Conservation (phyloP, 2,113 vertebrate species). For the Phaetusa simplex region DNA sequence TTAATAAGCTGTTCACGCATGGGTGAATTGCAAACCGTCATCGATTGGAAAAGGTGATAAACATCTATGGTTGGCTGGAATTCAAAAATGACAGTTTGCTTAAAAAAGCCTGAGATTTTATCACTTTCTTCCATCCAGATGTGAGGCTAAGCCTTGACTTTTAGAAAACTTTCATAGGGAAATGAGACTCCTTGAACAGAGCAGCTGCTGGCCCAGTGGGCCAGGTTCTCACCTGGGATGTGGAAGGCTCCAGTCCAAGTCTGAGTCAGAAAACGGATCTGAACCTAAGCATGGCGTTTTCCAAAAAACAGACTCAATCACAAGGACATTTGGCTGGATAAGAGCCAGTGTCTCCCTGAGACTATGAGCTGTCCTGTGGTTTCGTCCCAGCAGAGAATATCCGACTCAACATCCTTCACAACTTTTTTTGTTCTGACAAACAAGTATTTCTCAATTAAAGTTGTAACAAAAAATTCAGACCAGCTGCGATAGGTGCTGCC, state of each 20-base stretch:
- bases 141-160: neutral
- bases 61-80: neutral
- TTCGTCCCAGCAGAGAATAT: neutral
- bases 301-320: neutral
- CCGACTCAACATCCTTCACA: neutral
- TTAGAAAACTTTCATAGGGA: neutral
- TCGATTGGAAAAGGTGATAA: neutral
- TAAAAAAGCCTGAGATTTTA: neutral
- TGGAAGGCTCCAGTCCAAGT: neutral
- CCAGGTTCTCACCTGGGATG: neutral
- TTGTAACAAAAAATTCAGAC: neutral
- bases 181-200: neutral
- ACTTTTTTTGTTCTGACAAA: neutral
- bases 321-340: neutral
- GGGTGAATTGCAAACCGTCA: neutral
- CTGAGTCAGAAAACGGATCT: neutral
- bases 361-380: neutral
- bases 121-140: neutral
- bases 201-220: neutral
- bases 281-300: neutral
- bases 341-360: neutral
- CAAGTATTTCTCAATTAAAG: neutral
- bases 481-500: conserved; percentile 11
- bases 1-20: neutral
- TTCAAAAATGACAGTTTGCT: neutral